phyloP scores from a whole-genome alignment of 2,888 invertebrate species.

The Cryptocheilus praepositus region DNA sequence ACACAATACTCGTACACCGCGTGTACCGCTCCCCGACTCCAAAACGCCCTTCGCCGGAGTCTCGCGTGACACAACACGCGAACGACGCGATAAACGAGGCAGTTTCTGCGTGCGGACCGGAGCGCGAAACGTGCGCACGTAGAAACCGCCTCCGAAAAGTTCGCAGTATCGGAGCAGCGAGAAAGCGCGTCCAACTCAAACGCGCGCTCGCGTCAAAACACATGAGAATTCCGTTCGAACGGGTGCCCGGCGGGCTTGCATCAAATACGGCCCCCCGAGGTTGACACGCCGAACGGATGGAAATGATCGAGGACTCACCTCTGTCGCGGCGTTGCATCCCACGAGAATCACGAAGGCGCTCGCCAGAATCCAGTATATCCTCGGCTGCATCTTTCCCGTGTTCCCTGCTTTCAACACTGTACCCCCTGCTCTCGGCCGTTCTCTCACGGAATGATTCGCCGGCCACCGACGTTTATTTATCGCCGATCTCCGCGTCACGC shows the following conservation, averaged over 20 bases:
- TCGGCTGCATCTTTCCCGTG: constrained; percentile 80
- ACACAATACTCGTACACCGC: no score
- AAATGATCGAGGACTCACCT: constrained; percentile 79
- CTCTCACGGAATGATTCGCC: constrained; percentile 26
- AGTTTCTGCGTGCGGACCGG: no score
- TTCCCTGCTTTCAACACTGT: constrained; percentile 21
- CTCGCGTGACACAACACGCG: no score
- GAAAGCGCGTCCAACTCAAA: neutral
- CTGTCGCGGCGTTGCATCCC: constrained; percentile 85
- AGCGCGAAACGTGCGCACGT: no score
- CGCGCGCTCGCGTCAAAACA: neutral
- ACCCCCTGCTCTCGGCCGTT: constrained; percentile 13
- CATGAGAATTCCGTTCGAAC: no score
- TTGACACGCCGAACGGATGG: neutral
- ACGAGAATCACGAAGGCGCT: constrained; percentile 84
- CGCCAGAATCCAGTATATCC: constrained; percentile 85
- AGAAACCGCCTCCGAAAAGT: no score
- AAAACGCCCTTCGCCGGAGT: no score
- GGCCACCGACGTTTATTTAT: constrained; percentile 23
- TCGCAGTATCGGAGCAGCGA: no score
- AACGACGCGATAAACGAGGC: no score
- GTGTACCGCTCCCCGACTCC: no score
- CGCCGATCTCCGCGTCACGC: constrained; percentile 13
- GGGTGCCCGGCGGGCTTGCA: no score
- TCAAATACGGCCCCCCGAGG: no score